Base-by-base conservation (phyloP, 2,888 invertebrate genomes). In the Drosophila birchii region DNA sequence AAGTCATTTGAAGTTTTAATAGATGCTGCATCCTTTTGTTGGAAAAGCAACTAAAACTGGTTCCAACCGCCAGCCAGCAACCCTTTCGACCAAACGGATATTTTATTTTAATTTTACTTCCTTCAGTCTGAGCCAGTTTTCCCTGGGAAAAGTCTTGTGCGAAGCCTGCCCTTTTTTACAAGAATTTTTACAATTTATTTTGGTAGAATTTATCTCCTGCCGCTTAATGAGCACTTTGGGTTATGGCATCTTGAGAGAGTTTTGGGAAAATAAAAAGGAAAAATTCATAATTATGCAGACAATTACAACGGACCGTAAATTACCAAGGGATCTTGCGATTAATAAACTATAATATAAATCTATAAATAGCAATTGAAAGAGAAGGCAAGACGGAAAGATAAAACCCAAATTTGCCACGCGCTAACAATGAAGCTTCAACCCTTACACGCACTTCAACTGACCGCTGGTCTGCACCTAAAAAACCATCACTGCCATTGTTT, bases 21-120 rank as follows among this genome's bases (percentile, higher is more conserved):
- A 88, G 80, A 88, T 76, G 86, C 78, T 84, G 80, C 86, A 88
- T 86, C 86, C 83, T 88, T 83, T 86, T 88, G 69, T 75, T 54
- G 43, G 47, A 58, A 54, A 75, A 75, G 71, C 41, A 63, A 36
- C 23, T 54, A 61, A 80, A 86, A 86, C 88, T 81, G 85, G 85
- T 86, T 86, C 75, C 54, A 62, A 55, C 62, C 68, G 61, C 66
- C 57, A 60, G 63, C 60, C 57, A 67, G 69, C 54, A 60, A 39
- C 58, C 54, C 82, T 82, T 78, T 80, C 77, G 41, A 23, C 38
- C 20, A 20, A 57, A 49, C 53, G 47, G 14, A 45, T 73, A 63
- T 70, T 79, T 75, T 79, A 83, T 85, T 79, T 49, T 72, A 81
- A 86, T 76, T 83, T 72, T 74, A 58, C 63, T 61, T 60, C 63